These are phyloP conservation scores for Cryptops parisi DNA, from an alignment of 2,888 invertebrate species.

Conservation along the genomic window DNA sequence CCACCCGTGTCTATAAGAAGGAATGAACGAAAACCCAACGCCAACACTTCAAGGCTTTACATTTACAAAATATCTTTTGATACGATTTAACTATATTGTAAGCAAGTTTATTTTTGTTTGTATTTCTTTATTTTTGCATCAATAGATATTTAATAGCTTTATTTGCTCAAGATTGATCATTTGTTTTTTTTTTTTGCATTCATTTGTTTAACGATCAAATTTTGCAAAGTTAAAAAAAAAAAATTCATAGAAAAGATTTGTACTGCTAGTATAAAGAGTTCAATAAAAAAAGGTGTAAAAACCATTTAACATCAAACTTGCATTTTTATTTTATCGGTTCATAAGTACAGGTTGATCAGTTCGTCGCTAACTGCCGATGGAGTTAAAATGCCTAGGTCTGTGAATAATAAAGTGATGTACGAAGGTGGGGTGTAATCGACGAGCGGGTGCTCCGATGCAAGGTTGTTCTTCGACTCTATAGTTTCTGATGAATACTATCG, in stretches of 20 bases:
- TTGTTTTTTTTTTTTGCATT: background rate
- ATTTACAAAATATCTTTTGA: background rate
- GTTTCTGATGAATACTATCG: too few relatives aligned
- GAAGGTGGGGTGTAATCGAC: slow-evolving; percentile 96
- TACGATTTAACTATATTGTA: background rate
- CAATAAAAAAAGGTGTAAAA: too few relatives aligned
- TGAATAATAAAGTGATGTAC: slow-evolving; percentile 81
- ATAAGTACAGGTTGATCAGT: slow-evolving; percentile 88
- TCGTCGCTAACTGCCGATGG: slow-evolving; percentile 97
- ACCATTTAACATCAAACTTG: too few relatives aligned
- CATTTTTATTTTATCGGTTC: too few relatives aligned
- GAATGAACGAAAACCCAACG: slow-evolving; percentile 6
- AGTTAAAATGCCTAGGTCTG: slow-evolving; percentile 88
- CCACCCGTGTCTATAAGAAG: slow-evolving; percentile 57
- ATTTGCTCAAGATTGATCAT: background rate
- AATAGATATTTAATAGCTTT: background rate
- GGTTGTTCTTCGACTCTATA: slow-evolving; percentile 19
- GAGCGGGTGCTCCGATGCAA: slow-evolving; percentile 50
- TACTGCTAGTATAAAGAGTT: too few relatives aligned
- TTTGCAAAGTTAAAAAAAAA: too few relatives aligned
- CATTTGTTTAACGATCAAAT: too few relatives aligned
- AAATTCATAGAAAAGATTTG: too few relatives aligned
- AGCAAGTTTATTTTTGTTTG: background rate
- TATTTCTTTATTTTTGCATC: background rate
- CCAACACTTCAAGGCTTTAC: background rate